These are phyloP conservation scores for Odontesthes bonariensis DNA, from an alignment of 2,113 vertebrate species.

Conservation along the genomic window DNA sequence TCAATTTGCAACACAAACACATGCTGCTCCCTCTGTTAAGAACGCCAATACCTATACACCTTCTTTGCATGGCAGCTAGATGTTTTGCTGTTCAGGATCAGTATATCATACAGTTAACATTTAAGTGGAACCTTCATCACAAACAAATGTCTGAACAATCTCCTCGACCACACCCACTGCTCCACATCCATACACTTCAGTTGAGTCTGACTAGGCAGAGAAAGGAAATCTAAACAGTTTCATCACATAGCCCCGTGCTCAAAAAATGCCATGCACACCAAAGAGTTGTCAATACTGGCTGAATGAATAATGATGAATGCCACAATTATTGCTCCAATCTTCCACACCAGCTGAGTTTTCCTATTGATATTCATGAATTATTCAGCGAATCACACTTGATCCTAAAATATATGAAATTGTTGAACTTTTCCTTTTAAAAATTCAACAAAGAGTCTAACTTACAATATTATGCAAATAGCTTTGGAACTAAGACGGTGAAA, in stretches of 20 bases:
- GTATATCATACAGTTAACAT: too few relatives aligned
- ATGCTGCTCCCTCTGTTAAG: too few relatives aligned
- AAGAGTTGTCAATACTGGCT: neutral
- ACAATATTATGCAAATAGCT: neutral
- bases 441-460: neutral
- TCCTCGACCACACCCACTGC: neutral
- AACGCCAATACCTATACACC: too few relatives aligned
- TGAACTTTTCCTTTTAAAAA: neutral
- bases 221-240: neutral
- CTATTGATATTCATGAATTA: constrained; percentile 8
- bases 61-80: too few relatives aligned
- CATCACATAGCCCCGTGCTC: neutral
- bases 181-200: neutral
- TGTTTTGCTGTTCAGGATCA: too few relatives aligned
- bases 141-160: neutral
- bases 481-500: constrained; percentile 4
- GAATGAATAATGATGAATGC: neutral
- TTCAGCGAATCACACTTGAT: neutral
- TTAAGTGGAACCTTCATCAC: too few relatives aligned
- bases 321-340: neutral
- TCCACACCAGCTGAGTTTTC: constrained; percentile 6
- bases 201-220: neutral
- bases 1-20: too few relatives aligned
- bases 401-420: neutral
- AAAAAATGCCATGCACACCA: neutral